phyloP scores from a whole-genome alignment of 1,140 invertebrate species.

The Brachionus sp. region DNA sequence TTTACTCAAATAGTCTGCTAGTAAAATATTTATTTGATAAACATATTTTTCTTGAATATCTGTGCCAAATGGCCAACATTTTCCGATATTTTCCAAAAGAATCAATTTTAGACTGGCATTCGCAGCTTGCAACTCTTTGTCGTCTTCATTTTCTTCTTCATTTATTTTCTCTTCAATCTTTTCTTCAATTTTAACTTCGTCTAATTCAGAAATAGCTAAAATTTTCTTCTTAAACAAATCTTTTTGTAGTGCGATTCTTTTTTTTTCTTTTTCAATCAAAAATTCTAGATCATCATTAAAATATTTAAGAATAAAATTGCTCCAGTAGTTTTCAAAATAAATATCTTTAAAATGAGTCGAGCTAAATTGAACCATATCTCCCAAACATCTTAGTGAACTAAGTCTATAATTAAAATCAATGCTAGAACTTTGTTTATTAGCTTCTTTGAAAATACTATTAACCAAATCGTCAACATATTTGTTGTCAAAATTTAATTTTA shows the following conservation, averaged over 20 bases:
- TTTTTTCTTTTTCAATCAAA: neutral
- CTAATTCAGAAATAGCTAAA: neutral
- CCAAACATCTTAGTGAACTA: slow-evolving; percentile 1
- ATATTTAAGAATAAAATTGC: slow-evolving; percentile 17
- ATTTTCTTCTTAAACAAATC: neutral
- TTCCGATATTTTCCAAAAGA: slow-evolving; percentile 2
- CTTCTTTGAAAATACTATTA: slow-evolving; percentile 17
- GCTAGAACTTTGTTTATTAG: slow-evolving; percentile 1
- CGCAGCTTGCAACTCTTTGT: neutral
- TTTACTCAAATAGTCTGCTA: neutral
- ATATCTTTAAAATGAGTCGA: slow-evolving; percentile 1
- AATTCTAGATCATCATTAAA: slow-evolving; percentile 4
- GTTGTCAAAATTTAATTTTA: slow-evolving; percentile 37
- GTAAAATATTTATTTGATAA: neutral
- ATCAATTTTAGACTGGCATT: neutral
- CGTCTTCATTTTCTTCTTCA: slow-evolving; percentile 5
- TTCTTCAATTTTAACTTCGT: neutral
- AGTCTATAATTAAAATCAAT: slow-evolving; percentile 17
- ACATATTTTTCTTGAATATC: slow-evolving; percentile 36
- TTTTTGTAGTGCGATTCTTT: neutral
- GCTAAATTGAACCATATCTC: slow-evolving; percentile 44
- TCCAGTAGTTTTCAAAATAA: slow-evolving; percentile 33
- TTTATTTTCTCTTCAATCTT: slow-evolving; percentile 13
- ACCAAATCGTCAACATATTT: neutral
- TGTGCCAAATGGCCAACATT: slow-evolving; percentile 27